Evolutionary conservation across 2,113 vertebrate genomes (phyloP), one percentile per base, ranked within the genome.

Genomic region (Oncorhynchus mykiss): DNA sequence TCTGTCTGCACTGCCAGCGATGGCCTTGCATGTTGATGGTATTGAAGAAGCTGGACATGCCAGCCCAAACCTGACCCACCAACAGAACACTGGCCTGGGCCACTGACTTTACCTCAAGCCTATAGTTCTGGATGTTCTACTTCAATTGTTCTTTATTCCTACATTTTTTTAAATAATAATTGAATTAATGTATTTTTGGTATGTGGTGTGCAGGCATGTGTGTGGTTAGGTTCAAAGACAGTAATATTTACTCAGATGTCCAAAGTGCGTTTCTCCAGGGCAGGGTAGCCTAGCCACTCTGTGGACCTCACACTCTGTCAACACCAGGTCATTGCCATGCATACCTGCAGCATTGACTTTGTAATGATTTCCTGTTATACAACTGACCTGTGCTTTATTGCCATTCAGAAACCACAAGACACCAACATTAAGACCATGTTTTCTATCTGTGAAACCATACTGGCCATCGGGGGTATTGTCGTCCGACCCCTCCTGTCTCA

Each of bases 31-130:
- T 72, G 88, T 92, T 91, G 74, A 93, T 83, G 71, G 93, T 94
- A 86, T 95, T 96, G 84, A 94, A 92, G 89, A 96, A 93, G 74
- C 90, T 93, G 60, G 92, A 93, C 80, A 94, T 94, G 70, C 93
- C 93, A 67, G 82, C 88, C 20, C 90, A 90, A 72, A 87, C 31
- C 31, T 90, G 92, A 66, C 93, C 94, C 83, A 94, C 84, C 77
- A 95, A 82, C 57, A 95, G 89, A 88, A 94, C 82, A 16, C 78
- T 85, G 80, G 89, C 86, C 82, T 92, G 25, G 62, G 84, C 78
- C 77, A 93, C 76, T 0, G 0, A 60, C 71, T 79, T 83, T 62
- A 83, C 72, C 20, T 39, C 84, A 72, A 92, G 90, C 65, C 84
- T 83, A 75, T 92, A 94, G 2, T 0, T 62, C 78, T 76, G 54